These are phyloP conservation scores for Mastigias papua DNA, from an alignment of 30 jellyfish, hydroid and myxozoan genomes.

Conservation along the genomic window DNA sequence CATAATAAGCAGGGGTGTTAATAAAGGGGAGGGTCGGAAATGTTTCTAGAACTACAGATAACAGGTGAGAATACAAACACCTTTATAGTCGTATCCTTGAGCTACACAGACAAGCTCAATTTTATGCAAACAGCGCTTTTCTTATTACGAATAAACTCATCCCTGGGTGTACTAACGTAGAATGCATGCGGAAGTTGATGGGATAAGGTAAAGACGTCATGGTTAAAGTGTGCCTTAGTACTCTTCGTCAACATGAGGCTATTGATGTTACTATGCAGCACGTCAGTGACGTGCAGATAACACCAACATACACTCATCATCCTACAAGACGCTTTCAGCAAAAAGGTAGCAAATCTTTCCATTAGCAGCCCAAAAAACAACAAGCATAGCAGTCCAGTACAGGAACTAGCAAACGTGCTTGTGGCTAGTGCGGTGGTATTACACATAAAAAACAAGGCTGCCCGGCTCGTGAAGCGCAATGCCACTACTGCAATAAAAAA, in stretches of 20 bases:
- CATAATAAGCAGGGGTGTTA: too few relatives aligned
- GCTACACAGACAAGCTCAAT: slow-evolving; percentile 40
- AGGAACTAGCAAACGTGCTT: background rate
- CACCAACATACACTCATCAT: slow-evolving; percentile 31
- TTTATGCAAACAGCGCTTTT: slow-evolving; percentile 33
- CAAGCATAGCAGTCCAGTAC: background rate
- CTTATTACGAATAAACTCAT: slow-evolving; percentile 40
- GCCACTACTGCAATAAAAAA: slow-evolving; percentile 6
- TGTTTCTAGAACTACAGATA: slow-evolving; percentile 28
- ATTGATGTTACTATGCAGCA: slow-evolving; percentile 45
- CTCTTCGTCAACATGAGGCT: slow-evolving; percentile 44
- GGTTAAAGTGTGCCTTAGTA: slow-evolving; percentile 3
- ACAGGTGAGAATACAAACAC: slow-evolving; percentile 35
- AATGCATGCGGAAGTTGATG: slow-evolving; percentile 46
- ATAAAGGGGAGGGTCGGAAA: slow-evolving; percentile 53
- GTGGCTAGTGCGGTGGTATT: slow-evolving; percentile 9
- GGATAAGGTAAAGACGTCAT: background rate
- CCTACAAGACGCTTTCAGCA: slow-evolving; percentile 40
- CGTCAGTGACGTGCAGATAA: slow-evolving; percentile 24
- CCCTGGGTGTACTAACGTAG: slow-evolving; percentile 52
- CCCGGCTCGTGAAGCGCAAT: slow-evolving; percentile 14
- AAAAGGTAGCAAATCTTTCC: slow-evolving; percentile 6
- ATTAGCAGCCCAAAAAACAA: background rate
- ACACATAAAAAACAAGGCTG: slow-evolving; percentile 3
- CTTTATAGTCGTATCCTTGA: slow-evolving; percentile 26